A percentile compares a stretch with the other conserved stretches of the same genome.
Conservation (phyloP, 2,113 vertebrate genomes). For the Clarias gariepinus region DNA sequence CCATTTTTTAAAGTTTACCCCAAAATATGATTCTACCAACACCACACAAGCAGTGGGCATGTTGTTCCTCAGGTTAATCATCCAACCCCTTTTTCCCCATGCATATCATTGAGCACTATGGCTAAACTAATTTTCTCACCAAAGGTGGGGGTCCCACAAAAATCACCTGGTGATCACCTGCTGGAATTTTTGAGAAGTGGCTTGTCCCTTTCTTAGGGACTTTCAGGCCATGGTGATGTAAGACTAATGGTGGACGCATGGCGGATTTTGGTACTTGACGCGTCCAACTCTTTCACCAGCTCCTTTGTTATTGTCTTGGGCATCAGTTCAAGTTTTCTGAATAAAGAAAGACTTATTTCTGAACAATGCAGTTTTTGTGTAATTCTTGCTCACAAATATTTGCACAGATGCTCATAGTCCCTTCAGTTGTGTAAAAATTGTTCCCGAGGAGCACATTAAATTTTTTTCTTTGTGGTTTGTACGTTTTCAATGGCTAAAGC, state of each 20-base stretch:
- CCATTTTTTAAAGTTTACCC: neutral
- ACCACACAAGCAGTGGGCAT: neutral
- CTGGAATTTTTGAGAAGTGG: neutral
- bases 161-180: neutral
- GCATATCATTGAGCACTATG: neutral
- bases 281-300: neutral
- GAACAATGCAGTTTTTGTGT: neutral
- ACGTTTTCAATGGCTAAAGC: neutral
- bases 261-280: neutral
- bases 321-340: neutral
- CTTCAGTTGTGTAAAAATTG: neutral
- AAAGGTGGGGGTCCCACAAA: neutral
- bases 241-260: neutral
- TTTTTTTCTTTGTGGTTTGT: neutral
- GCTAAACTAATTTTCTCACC: neutral
- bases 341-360: neutral
- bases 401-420: neutral
- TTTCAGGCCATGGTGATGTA: neutral
- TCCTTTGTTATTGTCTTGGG: neutral
- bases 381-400: neutral
- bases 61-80: neutral
- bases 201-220: neutral
- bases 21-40: neutral
- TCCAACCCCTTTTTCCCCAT: neutral
- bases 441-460: neutral